A percentile compares a stretch with the other conserved stretches of the same genome.
phyloP scores from a whole-genome alignment of 1,140 invertebrate species.

The Cecropterus lyciades region DNA sequence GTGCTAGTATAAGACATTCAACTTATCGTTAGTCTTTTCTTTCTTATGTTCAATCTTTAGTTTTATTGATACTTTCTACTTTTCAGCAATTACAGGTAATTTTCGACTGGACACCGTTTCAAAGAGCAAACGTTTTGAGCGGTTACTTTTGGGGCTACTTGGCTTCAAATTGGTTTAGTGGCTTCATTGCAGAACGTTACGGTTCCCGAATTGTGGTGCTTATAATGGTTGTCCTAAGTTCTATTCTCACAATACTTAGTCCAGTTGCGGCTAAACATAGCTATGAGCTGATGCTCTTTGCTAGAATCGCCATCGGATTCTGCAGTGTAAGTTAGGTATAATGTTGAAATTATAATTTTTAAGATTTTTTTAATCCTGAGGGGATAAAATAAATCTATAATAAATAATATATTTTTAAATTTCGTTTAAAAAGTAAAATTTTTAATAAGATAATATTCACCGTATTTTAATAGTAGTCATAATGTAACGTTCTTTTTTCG shows the following conservation, averaged over 20 bases:
- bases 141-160: constrained; percentile 40
- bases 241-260: constrained; percentile 30
- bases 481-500: too few species aligned
- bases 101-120: constrained; percentile 36
- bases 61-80: background rate
- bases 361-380: too few species aligned
- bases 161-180: constrained; percentile 25
- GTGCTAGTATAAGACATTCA: too few species aligned
- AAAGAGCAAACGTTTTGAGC: constrained; percentile 33
- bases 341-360: background rate
- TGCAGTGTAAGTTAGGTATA: constrained; percentile 23
- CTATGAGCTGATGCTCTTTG: constrained; percentile 32
- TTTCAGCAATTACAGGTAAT: constrained; percentile 29
- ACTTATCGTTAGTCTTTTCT: too few species aligned
- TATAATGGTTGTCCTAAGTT: constrained; percentile 6
- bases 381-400: too few species aligned
- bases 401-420: too few species aligned
- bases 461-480: too few species aligned
- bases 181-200: constrained; percentile 23
- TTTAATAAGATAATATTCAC: too few species aligned
- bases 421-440: too few species aligned
- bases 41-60: background rate
- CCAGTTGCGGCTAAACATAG: constrained; percentile 34
- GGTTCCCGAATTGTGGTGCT: constrained; percentile 18
- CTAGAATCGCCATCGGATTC: constrained; percentile 35